phyloP scores from a whole-genome alignment of 2,113 vertebrate species.

The Recurvirostra avosetta region DNA sequence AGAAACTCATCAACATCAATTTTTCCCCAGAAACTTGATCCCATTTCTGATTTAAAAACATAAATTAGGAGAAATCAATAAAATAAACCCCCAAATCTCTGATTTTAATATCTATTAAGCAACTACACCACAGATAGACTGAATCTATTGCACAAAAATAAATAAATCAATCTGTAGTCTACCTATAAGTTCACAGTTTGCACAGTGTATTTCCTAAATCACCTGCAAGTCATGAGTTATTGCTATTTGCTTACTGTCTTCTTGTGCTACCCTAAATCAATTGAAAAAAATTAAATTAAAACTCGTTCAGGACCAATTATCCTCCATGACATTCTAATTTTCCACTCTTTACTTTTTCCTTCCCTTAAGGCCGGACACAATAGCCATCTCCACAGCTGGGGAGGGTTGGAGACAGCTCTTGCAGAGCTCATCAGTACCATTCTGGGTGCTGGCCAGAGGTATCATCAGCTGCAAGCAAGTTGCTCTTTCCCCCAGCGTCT shows the following conservation, averaged over 20 bases:
- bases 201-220: not conserved
- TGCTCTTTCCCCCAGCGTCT: not conserved
- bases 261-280: not conserved
- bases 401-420: not conserved
- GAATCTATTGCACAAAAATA: not conserved
- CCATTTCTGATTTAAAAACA: not conserved
- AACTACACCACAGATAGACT: not conserved
- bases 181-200: not conserved
- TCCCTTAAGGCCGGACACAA: not conserved
- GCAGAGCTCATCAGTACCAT: not conserved
- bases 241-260: not conserved
- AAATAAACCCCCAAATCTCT: not conserved
- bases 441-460: not conserved
- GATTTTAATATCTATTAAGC: not conserved
- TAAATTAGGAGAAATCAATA: not conserved
- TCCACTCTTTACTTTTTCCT: not conserved
- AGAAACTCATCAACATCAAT: not conserved
- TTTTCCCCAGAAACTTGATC: not conserved
- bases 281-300: not conserved
- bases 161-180: not conserved
- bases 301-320: not conserved
- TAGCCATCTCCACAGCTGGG: not conserved
- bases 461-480: not conserved
- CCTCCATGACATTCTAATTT: slow-evolving; percentile 1
- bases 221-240: not conserved